phyloP scores from a whole-genome alignment of 2,797 vertebrate species.

The Catharus ustulatus region DNA sequence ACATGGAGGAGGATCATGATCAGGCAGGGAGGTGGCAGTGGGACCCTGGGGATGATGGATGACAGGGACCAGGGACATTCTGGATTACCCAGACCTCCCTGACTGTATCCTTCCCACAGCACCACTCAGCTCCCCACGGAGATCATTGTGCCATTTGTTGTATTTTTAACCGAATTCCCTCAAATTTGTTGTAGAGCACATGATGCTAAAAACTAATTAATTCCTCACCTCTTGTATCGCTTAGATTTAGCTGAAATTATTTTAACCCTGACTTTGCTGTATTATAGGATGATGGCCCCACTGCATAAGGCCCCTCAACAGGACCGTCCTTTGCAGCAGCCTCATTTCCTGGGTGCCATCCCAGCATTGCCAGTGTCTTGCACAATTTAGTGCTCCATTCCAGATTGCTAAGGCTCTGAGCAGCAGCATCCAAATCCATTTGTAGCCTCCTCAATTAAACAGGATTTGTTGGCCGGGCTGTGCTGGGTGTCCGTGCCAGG shows the following conservation, averaged over 20 bases:
- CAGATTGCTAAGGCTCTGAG: fast-evolving
- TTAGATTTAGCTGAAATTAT: not conserved
- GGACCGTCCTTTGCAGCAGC: fast-evolving
- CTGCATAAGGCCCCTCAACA: not conserved
- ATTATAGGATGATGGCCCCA: fast-evolving
- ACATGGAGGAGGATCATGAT: not conserved
- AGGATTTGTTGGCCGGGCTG: fast-evolving
- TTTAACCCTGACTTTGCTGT: not conserved
- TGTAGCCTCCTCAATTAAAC: fast-evolving
- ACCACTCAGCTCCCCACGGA: not conserved
- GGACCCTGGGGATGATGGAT: not conserved
- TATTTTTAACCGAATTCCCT: not conserved
- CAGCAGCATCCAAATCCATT: not conserved
- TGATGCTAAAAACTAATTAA: fast-evolving
- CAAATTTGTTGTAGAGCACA: not conserved
- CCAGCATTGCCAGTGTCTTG: not conserved
- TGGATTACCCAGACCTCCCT: not conserved
- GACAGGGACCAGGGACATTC: not conserved
- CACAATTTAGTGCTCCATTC: not conserved
- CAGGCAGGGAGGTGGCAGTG: not conserved
- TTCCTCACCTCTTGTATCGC: not conserved
- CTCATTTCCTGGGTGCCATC: too few species aligned
- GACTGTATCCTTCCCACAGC: not conserved
- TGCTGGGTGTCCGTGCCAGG: fast-evolving
- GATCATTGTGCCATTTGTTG: not conserved